Percentiles rank a stretch among this genome's conserved stretches.
Conservation (phyloP, 2,888 invertebrate genomes). For the Rhagonycha lutea region DNA sequence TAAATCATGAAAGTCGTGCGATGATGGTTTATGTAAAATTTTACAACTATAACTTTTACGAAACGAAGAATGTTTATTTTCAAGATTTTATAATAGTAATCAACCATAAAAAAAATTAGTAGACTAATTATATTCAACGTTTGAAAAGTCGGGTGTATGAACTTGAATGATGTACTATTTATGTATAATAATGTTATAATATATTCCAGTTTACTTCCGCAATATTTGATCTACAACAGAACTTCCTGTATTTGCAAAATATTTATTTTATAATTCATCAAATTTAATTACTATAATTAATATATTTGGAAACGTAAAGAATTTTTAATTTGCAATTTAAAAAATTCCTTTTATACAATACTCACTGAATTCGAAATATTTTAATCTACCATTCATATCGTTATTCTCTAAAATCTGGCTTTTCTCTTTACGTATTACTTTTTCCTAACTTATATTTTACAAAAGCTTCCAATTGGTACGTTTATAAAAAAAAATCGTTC, state of each 20-base stretch:
- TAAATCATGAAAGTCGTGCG: neutral
- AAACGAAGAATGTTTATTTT: neutral
- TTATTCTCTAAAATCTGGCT: too few relatives aligned
- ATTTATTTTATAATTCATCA: neutral
- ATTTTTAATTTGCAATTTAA: too few relatives aligned
- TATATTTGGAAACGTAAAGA: too few relatives aligned
- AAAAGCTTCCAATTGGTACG: constrained; percentile 12
- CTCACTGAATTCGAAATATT: neutral
- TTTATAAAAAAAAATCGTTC: constrained; percentile 15
- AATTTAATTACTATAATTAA: neutral
- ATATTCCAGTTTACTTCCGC: neutral
- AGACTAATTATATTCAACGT: neutral
- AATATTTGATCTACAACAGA: neutral
- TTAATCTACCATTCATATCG: neutral
- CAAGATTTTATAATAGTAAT: neutral
- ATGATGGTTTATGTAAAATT: neutral
- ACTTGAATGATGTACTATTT: neutral
- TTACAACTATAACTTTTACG: neutral
- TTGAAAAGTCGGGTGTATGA: neutral
- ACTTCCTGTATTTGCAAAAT: neutral
- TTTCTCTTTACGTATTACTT: too few relatives aligned
- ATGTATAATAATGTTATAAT: too few relatives aligned
- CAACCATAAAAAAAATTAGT: neutral
- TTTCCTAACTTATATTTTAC: too few relatives aligned
- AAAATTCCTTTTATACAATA: neutral